These are phyloP conservation scores for Calonectris borealis DNA, from an alignment of 2,113 vertebrate species.

Conservation along the genomic window DNA sequence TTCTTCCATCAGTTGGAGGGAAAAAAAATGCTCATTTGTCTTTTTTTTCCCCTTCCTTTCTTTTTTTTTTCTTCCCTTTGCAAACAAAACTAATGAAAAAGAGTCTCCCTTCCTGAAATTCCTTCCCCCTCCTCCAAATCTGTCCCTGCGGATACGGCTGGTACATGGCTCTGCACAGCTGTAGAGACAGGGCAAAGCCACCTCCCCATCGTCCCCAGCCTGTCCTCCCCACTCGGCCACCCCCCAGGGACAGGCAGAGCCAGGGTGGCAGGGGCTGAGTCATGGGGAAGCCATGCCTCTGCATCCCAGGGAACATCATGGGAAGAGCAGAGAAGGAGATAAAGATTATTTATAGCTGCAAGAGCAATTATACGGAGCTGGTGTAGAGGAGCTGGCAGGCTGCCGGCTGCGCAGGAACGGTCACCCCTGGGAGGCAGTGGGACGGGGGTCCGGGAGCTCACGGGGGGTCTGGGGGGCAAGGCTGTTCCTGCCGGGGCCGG, in stretches of 20 bases:
- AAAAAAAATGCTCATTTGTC: not conserved
- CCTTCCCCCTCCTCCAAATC: not conserved
- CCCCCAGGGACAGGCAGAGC: not conserved
- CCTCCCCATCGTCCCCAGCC: not conserved
- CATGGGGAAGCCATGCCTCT: not conserved
- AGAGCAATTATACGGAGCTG: not conserved
- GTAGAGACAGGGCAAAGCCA: not conserved
- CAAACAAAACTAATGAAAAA: not conserved
- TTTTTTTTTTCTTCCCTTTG: not conserved
- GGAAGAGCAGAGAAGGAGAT: not conserved
- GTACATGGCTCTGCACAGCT: not conserved
- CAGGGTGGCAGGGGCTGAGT: not conserved
- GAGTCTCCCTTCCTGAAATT: not conserved
- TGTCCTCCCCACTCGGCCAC: not conserved
- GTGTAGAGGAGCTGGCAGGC: slow-evolving; percentile 1
- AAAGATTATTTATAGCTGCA: slow-evolving; percentile 9
- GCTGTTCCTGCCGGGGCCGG: accelerated
- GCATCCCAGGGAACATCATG: not conserved
- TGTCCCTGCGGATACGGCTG: accelerated
- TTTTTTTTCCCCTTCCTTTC: not conserved
- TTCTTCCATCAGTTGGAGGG: not conserved
- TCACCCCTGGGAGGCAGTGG: not conserved
- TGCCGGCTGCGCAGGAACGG: not conserved
- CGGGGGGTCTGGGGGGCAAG: accelerated
- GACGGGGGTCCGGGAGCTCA: not conserved